Evolutionary conservation across 30 jellyfish, hydroid and myxozoan genomes (phyloP).

Genomic region (Sanderia malayensis): DNA sequence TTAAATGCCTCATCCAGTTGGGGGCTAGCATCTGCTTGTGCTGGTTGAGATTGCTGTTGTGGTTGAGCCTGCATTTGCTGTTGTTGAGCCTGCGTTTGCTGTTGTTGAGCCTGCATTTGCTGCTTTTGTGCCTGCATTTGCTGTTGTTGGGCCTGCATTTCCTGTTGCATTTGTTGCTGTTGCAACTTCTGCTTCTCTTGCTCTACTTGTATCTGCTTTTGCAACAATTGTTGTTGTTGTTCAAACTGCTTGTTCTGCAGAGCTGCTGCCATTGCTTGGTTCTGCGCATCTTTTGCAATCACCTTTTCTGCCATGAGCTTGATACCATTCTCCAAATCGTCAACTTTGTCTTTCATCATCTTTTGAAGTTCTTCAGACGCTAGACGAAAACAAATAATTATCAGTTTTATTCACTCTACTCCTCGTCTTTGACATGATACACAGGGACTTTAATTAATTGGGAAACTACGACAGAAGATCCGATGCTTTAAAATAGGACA

Average conservation of each 20-base stretch:
- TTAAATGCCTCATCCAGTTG: constrained; percentile 47
- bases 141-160: constrained; percentile 9
- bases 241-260: constrained; percentile 52
- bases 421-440: no score
- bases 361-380: constrained; percentile 23
- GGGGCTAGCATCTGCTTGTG: constrained; percentile 24
- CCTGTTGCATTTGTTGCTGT: constrained; percentile 13
- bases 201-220: constrained; percentile 5
- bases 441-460: no score
- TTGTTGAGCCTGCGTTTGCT: constrained; percentile 15
- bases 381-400: no score
- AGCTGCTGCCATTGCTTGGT: constrained; percentile 36
- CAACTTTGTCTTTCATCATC: constrained; percentile 35
- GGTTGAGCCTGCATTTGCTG: constrained; percentile 28
- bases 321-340: constrained; percentile 39
- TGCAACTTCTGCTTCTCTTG: background rate
- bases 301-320: constrained; percentile 53
- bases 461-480: no score
- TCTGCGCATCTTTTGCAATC: constrained; percentile 30
- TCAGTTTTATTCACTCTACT: no score
- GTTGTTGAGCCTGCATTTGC: constrained; percentile 1
- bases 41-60: constrained; percentile 22
- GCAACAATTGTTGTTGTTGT: constrained; percentile 28
- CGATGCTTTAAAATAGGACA: no score
- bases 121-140: constrained; percentile 20